Conservation (phyloP, 2,797 vertebrate species). For the Agapornis canus region DNA sequence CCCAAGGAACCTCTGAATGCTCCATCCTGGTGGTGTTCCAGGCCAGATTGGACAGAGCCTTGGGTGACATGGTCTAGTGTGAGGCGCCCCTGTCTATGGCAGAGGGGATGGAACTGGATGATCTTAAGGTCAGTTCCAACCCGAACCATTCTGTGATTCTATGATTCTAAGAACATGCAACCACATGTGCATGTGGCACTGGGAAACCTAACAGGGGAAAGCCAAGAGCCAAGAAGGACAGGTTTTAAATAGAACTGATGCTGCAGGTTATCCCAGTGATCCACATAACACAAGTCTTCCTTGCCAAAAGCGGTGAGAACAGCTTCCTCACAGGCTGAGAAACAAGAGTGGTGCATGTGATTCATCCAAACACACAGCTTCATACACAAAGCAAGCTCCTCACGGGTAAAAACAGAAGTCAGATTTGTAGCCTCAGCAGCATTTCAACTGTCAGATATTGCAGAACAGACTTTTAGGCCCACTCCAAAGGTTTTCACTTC, state of each 20-base stretch:
- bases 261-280: neutral
- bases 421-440: neutral
- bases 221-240: neutral
- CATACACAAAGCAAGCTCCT: neutral
- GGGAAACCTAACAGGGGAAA: neutral
- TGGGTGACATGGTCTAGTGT: neutral
- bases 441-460: neutral
- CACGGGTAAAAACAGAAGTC: neutral
- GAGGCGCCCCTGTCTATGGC: neutral
- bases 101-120: neutral
- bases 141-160: neutral
- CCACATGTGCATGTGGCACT: neutral
- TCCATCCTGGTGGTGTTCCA: neutral
- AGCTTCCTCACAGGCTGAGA: neutral
- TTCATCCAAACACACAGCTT: neutral
- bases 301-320: neutral
- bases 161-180: neutral
- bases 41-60: neutral
- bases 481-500: neutral
- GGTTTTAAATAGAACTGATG: neutral
- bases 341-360: neutral
- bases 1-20: neutral
- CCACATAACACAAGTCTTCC: neutral
- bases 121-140: neutral
- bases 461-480: neutral